Percentiles rank a stretch among this genome's conserved stretches.
phyloP scores from a whole-genome alignment of 1,140 invertebrate species.

The Eupeodes corollae region DNA sequence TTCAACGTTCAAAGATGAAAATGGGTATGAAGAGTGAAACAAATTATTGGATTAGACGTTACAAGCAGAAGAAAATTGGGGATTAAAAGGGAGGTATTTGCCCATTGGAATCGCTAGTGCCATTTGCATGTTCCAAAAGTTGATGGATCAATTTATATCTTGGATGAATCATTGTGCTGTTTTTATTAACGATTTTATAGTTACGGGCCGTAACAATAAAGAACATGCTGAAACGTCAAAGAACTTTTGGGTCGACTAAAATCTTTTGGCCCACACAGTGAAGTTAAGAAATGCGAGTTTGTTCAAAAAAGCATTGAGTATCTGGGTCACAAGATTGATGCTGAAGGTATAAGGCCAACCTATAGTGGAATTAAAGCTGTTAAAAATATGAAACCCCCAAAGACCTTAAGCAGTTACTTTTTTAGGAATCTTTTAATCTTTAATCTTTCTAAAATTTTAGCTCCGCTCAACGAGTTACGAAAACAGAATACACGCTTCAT shows the following conservation, averaged over 20 bases:
- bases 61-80: no score
- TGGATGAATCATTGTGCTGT: neutral
- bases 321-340: no score
- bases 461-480: slow-evolving; percentile 1
- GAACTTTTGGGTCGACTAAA: no score
- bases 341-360: slow-evolving; percentile 19
- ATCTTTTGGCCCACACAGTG: no score
- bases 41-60: no score
- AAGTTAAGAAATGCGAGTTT: no score
- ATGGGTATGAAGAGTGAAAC: no score
- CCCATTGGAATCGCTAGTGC: neutral
- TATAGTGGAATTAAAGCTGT: slow-evolving; percentile 32
- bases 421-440: slow-evolving; percentile 30
- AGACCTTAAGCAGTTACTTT: slow-evolving; percentile 26
- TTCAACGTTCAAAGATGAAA: no score
- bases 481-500: neutral
- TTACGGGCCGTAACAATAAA: neutral
- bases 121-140: neutral
- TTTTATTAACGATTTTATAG: neutral
- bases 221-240: slow-evolving; percentile 4
- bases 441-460: neutral
- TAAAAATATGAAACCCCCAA: slow-evolving; percentile 21
- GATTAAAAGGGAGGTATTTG: no score
- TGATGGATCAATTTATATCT: neutral
- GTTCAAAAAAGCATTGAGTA: no score